Evolutionary conservation across 2,797 vertebrate species (phyloP), one percentile per base, ranked within the genome.

Genomic region (Helostoma temminkii): DNA sequence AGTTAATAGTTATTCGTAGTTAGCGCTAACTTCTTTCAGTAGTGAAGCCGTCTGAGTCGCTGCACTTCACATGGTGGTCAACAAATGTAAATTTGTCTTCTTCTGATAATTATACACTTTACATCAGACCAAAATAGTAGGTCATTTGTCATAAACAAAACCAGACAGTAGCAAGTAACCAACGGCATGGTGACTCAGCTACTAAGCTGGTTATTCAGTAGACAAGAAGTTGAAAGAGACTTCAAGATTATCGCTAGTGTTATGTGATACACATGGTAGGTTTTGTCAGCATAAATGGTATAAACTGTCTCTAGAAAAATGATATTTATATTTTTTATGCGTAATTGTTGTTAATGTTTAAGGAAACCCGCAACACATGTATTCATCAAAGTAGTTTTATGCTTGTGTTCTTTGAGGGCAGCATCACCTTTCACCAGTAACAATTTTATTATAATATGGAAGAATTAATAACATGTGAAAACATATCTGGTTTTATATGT

Each of bases 171-270:
- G 42, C 45, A 4, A 9, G 59, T 49, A 45, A 67, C 37, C 9
- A 50, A 18, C 45, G 15, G 78, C 58, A 64, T 24, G 25, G 59
- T 87, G 80, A 87, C 80, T 83, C 79, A 65, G 76, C 64, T 73
- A 8, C 12, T 32, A 16, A 12, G 39, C 9, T 21, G 10, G 24
- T 53, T 24, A 48, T 53, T 48, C 12, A 45, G 30, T 5, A 15
- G 21, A 60, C n/a, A 58, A 22, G 2, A 30, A 12, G 4, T 32
- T 76, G 12, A 0, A 12, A 14, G 10, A 62, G 37, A 12, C n/a
- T 19, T 21, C 18, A 52, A 9, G 25, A 36, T 18, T n/a, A 15
- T 6, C 14, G 36, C 36, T 37, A 37, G 18, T 8, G 16, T 18
- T 41, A 18, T 18, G 0, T 62, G 6, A 3, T 37, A 25, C 22